Evolutionary conservation across 2,113 vertebrate species (phyloP), one percentile per base, ranked within the genome.

Genomic region (Zosterops lateralis): DNA sequence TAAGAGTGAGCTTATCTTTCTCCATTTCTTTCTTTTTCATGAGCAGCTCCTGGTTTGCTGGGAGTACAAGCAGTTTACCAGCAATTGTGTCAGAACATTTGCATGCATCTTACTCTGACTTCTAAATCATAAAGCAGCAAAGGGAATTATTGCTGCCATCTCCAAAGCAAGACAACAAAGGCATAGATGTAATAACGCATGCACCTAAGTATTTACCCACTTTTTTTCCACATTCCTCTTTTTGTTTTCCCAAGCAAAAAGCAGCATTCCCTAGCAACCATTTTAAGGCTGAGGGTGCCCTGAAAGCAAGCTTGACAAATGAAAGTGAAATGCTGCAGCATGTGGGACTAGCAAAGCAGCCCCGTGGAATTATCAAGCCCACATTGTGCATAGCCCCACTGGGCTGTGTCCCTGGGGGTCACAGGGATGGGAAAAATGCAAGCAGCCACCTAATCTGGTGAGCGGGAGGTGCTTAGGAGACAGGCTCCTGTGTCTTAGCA

Each of bases 171-270:
- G 24, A 14, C 4, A 1, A 68, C 44, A 78, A 85, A 90, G 62
- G 34, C 75, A 17, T 6, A 20, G 79, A 54, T 47, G 29, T 45
- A 73, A 29, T 54, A 93, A 53, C 0, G 0, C 18, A 60, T 11
- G 10, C 36, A 57, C 53, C 21, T 28, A 62, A 87, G 53, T 65
- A 60, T 81, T 84, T 72, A 60, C 42, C 15, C 31, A 10, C 3
- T 75, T 70, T 60, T 90, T 92, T 87, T 79, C 28, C 62, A 54
- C 87, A 90, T 89, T 85, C 87, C 71, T 85, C 38, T 65, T 48
- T 84, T 87, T 95, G 74, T 96, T 91, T 91, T 79, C 78, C 58
- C 71, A 76, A 65, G 87, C 28, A 82, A 87, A 91, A 96, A 57
- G 21, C 81, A 91, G 45, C 26, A 32, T 42, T 93, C 75, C 95